Evolutionary conservation across 2,888 invertebrate species (phyloP).

Genomic region (Campoplex capitator): DNA sequence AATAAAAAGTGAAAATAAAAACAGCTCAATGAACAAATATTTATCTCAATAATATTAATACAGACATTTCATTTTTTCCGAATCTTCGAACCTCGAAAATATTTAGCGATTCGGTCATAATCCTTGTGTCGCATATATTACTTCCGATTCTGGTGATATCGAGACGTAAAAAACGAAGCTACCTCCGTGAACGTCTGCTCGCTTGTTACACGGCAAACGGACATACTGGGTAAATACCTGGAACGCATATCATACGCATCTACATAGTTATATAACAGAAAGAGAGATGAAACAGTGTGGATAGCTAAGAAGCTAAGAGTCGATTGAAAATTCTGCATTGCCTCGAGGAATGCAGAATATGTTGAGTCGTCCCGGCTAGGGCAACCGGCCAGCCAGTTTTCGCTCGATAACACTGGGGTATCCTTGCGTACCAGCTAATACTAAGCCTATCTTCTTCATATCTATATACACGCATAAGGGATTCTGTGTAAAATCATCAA

Average conservation of each 20-base stretch:
- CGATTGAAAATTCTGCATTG: slow-evolving; percentile 68
- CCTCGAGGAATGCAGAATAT: slow-evolving; percentile 67
- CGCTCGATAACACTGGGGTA: slow-evolving; percentile 65
- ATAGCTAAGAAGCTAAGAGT: slow-evolving; percentile 49
- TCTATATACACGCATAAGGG: not conserved
- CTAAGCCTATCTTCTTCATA: slow-evolving; percentile 18
- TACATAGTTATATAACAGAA: slow-evolving; percentile 30
- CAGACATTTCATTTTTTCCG: not conserved
- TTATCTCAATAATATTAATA: not conserved
- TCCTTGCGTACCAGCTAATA: slow-evolving; percentile 59
- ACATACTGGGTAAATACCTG: slow-evolving; percentile 40
- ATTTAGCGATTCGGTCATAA: not conserved
- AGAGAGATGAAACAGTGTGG: slow-evolving; percentile 7
- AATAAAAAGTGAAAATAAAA: no score
- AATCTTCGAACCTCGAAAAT: not conserved
- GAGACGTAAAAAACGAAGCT: not conserved
- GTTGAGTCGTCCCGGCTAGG: slow-evolving; percentile 64
- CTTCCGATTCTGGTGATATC: not conserved
- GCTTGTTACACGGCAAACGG: slow-evolving; percentile 28
- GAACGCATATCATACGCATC: slow-evolving; percentile 36
- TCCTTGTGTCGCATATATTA: not conserved
- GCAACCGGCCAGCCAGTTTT: slow-evolving; percentile 65
- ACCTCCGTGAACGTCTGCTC: not conserved
- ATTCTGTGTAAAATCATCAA: not conserved
- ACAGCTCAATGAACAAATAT: not conserved